Percentiles rank a stretch among this genome's conserved stretches.
phyloP scores from a whole-genome alignment of 1,140 invertebrate genomes.

The Ptiloglossa arizonensis region DNA sequence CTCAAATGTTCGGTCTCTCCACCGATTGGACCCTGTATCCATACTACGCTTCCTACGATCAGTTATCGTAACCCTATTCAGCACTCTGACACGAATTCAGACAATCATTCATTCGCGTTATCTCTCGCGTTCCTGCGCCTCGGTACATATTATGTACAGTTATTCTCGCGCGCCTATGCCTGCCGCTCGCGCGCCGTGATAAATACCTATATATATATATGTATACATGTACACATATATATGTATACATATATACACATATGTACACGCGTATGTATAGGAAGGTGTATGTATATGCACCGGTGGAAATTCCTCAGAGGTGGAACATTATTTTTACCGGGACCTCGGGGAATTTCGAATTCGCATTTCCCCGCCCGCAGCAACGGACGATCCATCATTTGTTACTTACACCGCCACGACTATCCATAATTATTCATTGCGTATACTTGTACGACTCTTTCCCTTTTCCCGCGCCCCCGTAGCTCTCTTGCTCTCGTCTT shows the following conservation, averaged over 20 bases:
- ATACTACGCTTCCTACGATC: conserved; percentile 40
- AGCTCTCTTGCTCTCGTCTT: neutral
- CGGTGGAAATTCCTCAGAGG: conserved; percentile 53
- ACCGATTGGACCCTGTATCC: conserved; percentile 42
- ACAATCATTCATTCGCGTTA: conserved; percentile 64
- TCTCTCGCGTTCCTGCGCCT: conserved; percentile 49
- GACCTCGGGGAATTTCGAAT: conserved; percentile 58
- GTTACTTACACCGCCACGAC: conserved; percentile 45
- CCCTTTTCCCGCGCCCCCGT: neutral
- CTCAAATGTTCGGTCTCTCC: conserved; percentile 9
- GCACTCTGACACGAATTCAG: conserved; percentile 49
- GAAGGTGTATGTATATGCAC: neutral
- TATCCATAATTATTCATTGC: conserved; percentile 61
- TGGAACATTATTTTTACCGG: conserved; percentile 58
- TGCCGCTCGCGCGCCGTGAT: conserved; percentile 37
- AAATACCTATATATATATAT: conserved; percentile 28
- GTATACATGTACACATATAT: neutral
- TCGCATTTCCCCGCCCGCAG: conserved; percentile 59
- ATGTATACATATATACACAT: neutral
- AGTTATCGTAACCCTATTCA: conserved; percentile 54
- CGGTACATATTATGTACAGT: conserved; percentile 60
- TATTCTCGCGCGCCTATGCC: conserved; percentile 49
- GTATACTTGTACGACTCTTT: conserved; percentile 36
- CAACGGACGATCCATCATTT: conserved; percentile 63
- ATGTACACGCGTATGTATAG: neutral